Evolutionary conservation across 2,888 invertebrate genomes (phyloP).

Genomic region (Ophraella communa): DNA sequence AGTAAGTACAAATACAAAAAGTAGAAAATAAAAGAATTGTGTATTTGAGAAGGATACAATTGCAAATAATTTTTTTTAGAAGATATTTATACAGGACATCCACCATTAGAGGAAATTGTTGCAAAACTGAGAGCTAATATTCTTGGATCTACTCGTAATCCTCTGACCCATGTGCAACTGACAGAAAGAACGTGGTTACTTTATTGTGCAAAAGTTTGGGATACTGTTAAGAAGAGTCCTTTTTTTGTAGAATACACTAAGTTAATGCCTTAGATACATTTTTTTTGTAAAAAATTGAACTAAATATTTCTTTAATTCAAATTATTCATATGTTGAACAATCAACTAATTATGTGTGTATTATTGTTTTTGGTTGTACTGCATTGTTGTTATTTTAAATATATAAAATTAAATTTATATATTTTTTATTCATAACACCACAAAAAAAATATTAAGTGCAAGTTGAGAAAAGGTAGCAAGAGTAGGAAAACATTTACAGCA

Average conservation of each 20-base stretch:
- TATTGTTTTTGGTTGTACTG: too few species aligned
- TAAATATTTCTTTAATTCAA: too few species aligned
- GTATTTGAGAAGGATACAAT: background rate
- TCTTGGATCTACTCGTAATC: conserved; percentile 71
- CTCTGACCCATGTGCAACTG: conserved; percentile 74
- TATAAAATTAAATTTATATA: too few species aligned
- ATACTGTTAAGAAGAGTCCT: conserved; percentile 82
- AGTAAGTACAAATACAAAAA: conserved; percentile 35
- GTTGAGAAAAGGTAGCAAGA: too few species aligned
- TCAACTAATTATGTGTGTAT: too few species aligned
- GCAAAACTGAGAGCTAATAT: conserved; percentile 73
- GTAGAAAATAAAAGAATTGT: background rate
- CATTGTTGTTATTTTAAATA: too few species aligned
- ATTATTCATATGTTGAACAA: too few species aligned
- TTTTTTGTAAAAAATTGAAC: too few species aligned
- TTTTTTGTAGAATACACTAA: conserved; percentile 85
- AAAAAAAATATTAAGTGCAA: too few species aligned
- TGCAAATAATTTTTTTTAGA: conserved; percentile 54
- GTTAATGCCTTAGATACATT: conserved; percentile 70
- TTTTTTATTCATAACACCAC: too few species aligned
- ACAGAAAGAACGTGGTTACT: conserved; percentile 86
- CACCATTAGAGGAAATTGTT: conserved; percentile 69
- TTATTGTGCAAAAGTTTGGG: conserved; percentile 83
- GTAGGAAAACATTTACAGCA: too few species aligned
- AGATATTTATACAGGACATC: conserved; percentile 67